These are phyloP conservation scores for Oophaga sylvatica DNA, from an alignment of 2,797 vertebrate species.

Conservation along the genomic window DNA sequence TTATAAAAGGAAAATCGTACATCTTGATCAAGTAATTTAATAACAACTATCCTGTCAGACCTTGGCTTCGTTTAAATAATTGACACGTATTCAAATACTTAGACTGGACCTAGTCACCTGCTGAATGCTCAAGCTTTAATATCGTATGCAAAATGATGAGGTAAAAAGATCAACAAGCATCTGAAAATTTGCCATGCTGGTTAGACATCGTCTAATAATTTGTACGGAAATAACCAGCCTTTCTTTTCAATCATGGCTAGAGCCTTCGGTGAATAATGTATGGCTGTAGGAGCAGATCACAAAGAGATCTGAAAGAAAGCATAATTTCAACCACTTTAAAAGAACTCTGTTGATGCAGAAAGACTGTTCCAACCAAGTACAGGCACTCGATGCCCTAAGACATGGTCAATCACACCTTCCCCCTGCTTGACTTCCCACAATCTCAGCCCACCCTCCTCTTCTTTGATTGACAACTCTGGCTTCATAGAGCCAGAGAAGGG, in stretches of 20 bases:
- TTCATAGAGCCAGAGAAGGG: no score
- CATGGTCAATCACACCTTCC: no score
- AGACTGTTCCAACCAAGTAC: no score
- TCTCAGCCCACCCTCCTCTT: no score
- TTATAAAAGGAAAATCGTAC: neutral
- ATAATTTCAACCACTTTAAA: neutral
- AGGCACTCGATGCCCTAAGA: no score
- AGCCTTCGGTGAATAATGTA: neutral
- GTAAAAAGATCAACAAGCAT: neutral
- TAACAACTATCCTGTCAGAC: neutral
- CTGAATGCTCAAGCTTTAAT: neutral
- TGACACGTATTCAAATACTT: neutral
- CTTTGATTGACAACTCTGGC: no score
- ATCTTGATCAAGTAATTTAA: neutral
- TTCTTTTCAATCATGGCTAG: neutral
- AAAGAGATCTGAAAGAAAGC: neutral
- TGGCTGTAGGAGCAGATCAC: neutral
- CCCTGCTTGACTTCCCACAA: no score
- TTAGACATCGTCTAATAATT: neutral
- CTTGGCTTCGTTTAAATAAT: neutral
- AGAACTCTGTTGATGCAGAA: no score
- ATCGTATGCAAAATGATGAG: neutral
- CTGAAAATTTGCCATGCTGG: neutral
- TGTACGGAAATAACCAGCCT: neutral
- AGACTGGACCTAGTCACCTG: neutral